These are phyloP conservation scores for Nemotelus nigrinus DNA, from an alignment of 2,888 invertebrate species.

Conservation along the genomic window DNA sequence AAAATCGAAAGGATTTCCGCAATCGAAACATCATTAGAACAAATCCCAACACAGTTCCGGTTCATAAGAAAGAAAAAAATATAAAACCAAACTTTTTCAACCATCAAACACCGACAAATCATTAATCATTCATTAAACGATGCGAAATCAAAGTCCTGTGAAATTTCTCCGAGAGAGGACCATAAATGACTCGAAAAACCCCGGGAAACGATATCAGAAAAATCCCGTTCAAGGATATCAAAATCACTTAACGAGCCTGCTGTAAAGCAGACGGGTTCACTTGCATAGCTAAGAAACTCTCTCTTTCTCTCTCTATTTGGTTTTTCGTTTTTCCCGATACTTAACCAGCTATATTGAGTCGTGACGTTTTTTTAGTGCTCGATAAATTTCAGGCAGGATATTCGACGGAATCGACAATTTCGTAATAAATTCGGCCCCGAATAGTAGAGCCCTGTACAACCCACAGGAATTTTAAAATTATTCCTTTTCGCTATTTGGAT, in stretches of 20 bases:
- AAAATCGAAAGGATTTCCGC: conserved; percentile 45
- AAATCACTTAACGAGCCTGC: conserved; percentile 35
- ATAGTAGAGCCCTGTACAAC: neutral
- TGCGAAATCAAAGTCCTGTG: conserved; percentile 32
- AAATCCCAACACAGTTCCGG: neutral
- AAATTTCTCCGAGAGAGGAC: neutral
- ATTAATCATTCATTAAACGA: conserved; percentile 45
- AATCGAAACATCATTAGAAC: conserved; percentile 46
- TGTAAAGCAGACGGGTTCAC: neutral
- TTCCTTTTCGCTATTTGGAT: neutral
- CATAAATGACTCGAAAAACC: neutral
- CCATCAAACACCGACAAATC: conserved; percentile 43
- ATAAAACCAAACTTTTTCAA: conserved; percentile 25
- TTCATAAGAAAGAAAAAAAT: too few species aligned
- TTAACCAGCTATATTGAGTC: too few species aligned
- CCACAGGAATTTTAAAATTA: conserved; percentile 25
- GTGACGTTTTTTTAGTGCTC: conserved; percentile 8
- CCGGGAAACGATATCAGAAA: neutral
- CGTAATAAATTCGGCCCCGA: neutral
- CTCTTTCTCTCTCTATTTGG: too few species aligned
- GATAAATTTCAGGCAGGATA: conserved; percentile 29
- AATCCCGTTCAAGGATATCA: conserved; percentile 28
- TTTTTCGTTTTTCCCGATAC: too few species aligned
- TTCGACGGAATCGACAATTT: conserved; percentile 2
- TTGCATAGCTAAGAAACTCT: neutral